Evolutionary conservation across 2,888 invertebrate genomes (phyloP), one percentile per base, ranked within the genome.

Genomic region (Chouioia cunea): DNA sequence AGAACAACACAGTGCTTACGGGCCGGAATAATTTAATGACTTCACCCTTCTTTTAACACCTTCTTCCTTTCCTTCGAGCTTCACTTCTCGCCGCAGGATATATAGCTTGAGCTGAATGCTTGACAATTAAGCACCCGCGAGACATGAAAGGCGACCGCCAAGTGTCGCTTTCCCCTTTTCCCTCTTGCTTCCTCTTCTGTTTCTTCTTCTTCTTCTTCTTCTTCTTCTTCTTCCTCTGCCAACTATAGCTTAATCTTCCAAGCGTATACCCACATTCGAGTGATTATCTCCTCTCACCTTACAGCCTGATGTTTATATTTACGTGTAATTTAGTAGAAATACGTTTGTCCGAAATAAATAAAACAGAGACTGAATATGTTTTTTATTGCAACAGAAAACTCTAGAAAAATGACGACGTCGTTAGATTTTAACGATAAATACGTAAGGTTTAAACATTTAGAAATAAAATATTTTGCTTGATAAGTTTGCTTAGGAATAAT

Each of bases 11-110:
- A 15, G 58, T 74, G 78, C 76, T 78, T 79, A 80, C 76, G 76
- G 78, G 73, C 81, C 76, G 84, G 84, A 85, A 84, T 84, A 84
- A 85, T 85, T 85, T 85, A 84, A 84, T 81, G 84, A 83, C 79
- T 79, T 78, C 75, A 78, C 76, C 76, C 76, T 75, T 76, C 72
- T 74, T 73, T 72, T 71, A 68, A 74, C 75, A 75, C 75, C 74
- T 76, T 75, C 75, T 74, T 73, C 71, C 76, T 73, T 72, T 73
- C 68, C 65, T 73, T 73, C 68, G 60, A 56, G 53, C 68, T 52
- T 47, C 65, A 59, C 59, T 56, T 60, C 65, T 75, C 73, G 65
- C 72, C 75, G 60, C 65, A 73, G 70, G 71, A 70, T 50, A 60
- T 27, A 18, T 71, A 64, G 71, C 66, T 64, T 27, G n/a, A 73